Evolutionary conservation across 2,888 invertebrate genomes (phyloP), one percentile per base, ranked within the genome.

Genomic region (Drosophila suboccidentalis): DNA sequence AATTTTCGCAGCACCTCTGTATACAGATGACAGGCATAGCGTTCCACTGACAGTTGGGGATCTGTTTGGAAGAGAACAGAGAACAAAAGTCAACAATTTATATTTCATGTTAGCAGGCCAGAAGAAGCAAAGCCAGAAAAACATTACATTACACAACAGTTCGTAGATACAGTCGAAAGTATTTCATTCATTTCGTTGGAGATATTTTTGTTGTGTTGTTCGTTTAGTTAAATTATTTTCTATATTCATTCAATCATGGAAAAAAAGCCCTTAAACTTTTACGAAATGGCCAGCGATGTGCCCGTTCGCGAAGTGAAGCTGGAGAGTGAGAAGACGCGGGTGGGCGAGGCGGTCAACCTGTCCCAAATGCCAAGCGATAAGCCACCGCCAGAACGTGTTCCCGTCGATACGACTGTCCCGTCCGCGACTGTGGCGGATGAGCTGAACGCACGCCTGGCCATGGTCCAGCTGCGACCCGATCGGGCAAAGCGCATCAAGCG

Each of bases 1-100:
- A 97, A 93, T 88, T 94, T 94, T 62, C 94, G 93, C 62, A 96
- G 90, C 58, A 95, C 94, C 73, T 94, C 94, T 34, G 94, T 94
- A 89, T 95, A 97, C 79, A 96, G 93, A 93, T 94, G 95, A 90
- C 96, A 96, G 15, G 94, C 95, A 78, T 91, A 93, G 59, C 91
- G 90, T 60, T 92, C 92, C 61, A 91, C 69, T 19, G 90, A 68
- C 57, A 92, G 74, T 29, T 87, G 82, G 47, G 72, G 73, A 75
- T 90, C 87, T 87, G 46, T 75, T 58, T 11, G 17, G 29, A 61
- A 51, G n/a, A 39, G 10, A 36, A 61, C n/a, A 50, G 32, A 41
- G 66, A 61, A 44, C 17, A 43, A 44, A 39, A 75, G 26, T 43
- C 11, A 50, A 39, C 10, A 46, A 34, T 53, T 26, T n/a, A 36